Evolutionary conservation across 2,797 vertebrate species (phyloP), one percentile per base, ranked within the genome.

Genomic region (Alexandromys oeconomus): DNA sequence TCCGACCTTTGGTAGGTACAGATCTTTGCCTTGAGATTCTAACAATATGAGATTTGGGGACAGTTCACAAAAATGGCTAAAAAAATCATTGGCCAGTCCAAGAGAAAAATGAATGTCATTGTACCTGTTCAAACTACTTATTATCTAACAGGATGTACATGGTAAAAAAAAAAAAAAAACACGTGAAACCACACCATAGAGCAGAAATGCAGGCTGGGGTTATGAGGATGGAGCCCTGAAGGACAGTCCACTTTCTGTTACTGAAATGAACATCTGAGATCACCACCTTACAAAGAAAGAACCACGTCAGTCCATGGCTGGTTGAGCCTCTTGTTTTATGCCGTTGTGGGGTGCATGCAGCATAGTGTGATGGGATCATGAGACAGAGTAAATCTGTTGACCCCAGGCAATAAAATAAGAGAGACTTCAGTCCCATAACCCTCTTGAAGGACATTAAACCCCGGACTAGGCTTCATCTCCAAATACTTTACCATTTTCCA

Each of bases 1-100:
- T 99, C 4, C 99, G 99, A 80, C 99, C 99, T 87, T 94, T 99
- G 99, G 99, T 99, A 98, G 2, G 98, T 97, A 85, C 37, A 81
- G 5, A 40, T 67, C 17, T 81, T 86, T 84, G 29, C 79, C 43
- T 93, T 93, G 89, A 48, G 51, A 79, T 65, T 11, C 65, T 86
- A 48, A 69, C 15, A 43, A 0, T 57, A 4, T n/a, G 31, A 54
- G 51, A 54, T 87, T 57, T 91, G 23, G 54, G 74, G 51, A 13
- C 21, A n/a, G 74, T 46, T 91, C 57, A 51, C 51, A 59, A 80
- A 79, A 73, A 17, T 59, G 65, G 21, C 37, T 65, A 12, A 93
- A 92, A 92, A 4, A 54, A 4, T 54, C 14, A 54, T 4, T 25
- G 27, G 11, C 1, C 71, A 76, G 59, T 65, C 82, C 2, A 61